A percentile compares a stretch with the other conserved stretches of the same genome.
Conservation (phyloP, 2,888 invertebrate genomes). For the Tachina lurida region DNA sequence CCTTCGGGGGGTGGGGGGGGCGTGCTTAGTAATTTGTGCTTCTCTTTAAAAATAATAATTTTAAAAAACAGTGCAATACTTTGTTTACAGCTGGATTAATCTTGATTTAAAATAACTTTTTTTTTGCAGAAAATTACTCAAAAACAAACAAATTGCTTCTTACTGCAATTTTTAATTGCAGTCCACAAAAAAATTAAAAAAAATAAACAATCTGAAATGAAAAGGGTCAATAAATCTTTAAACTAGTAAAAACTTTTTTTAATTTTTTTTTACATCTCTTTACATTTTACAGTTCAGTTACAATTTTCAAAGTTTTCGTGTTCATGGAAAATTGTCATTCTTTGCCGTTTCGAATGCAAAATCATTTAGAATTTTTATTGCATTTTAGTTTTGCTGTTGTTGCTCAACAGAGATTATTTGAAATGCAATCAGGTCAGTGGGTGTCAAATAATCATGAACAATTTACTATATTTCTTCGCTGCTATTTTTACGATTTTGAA, state of each 20-base stretch:
- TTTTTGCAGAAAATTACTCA: no score
- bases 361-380: neutral
- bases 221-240: conserved; percentile 25
- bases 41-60: no score
- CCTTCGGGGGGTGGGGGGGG: no score
- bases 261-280: neutral
- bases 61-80: no score
- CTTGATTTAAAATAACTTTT: no score
- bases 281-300: neutral
- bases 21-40: no score
- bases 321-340: conserved; percentile 45
- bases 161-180: neutral
- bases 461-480: conserved; percentile 46
- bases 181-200: neutral
- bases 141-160: no score
- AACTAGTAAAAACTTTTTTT: neutral
- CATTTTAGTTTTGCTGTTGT: neutral
- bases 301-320: conserved; percentile 19
- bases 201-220: neutral
- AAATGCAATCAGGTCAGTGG: conserved; percentile 66
- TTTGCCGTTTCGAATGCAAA: conserved; percentile 45
- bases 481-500: conserved; percentile 48
- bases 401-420: conserved; percentile 5
- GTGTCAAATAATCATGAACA: conserved; percentile 66
- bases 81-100: no score